A percentile compares a stretch with the other conserved stretches of the same genome.
phyloP scores from a whole-genome alignment of 1,140 invertebrate genomes.

The Scaptomyza montana region DNA sequence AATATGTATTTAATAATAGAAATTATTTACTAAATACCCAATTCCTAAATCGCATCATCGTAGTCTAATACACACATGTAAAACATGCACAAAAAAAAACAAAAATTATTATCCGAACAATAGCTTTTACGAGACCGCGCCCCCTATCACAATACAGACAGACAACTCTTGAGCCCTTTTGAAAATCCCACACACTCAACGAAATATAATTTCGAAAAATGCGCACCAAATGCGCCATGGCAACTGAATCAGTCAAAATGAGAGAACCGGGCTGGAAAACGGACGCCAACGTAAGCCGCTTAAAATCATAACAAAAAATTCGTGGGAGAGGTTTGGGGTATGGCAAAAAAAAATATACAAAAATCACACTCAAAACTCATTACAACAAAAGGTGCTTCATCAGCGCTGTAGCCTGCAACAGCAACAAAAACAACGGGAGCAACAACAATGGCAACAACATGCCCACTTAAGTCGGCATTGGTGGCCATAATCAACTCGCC shows the following conservation, averaged over 20 bases:
- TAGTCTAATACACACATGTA: neutral
- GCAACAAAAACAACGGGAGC: slow-evolving; percentile 2
- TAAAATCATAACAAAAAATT: slow-evolving; percentile 52
- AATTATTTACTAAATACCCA: no score
- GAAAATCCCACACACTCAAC: neutral
- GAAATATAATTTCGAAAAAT: slow-evolving; percentile 9
- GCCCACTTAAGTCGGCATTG: slow-evolving; percentile 72
- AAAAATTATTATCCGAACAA: neutral
- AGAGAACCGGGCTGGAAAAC: neutral
- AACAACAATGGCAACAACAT: slow-evolving; percentile 11
- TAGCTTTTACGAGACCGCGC: neutral
- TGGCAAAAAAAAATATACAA: slow-evolving; percentile 42
- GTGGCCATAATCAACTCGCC: slow-evolving; percentile 70
- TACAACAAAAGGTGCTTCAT: slow-evolving; percentile 81
- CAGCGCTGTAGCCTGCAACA: slow-evolving; percentile 25
- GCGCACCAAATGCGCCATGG: neutral
- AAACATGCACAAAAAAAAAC: neutral
- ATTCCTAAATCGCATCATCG: no score
- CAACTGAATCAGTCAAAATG: slow-evolving; percentile 9
- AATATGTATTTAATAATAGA: no score
- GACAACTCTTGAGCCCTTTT: neutral
- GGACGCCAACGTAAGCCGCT: slow-evolving; percentile 61
- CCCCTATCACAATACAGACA: no score
- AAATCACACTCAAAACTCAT: slow-evolving; percentile 78
- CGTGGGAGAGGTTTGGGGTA: slow-evolving; percentile 1